Evolutionary conservation across 2,113 vertebrate species (phyloP).

Genomic region (Muscicapa adusta): DNA sequence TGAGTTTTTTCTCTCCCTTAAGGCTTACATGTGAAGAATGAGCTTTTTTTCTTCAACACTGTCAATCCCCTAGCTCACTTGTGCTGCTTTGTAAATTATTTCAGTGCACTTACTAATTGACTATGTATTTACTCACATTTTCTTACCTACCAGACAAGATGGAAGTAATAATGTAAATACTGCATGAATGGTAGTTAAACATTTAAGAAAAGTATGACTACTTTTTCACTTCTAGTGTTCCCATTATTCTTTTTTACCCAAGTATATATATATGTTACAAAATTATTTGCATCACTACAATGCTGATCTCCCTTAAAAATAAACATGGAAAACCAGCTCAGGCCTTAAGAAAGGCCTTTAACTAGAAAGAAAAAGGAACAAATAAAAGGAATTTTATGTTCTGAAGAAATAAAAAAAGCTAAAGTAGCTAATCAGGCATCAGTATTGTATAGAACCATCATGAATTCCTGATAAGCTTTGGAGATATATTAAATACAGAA

Average conservation of each 20-base stretch:
- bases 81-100: not conserved
- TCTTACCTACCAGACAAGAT: not conserved
- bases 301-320: constrained; percentile 40
- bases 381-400: not conserved
- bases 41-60: not conserved
- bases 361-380: not conserved
- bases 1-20: not conserved
- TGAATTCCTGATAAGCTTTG: not conserved
- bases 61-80: not conserved
- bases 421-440: not conserved
- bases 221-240: not conserved
- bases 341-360: not conserved
- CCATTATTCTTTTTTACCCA: not conserved
- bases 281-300: not conserved
- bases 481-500: not conserved
- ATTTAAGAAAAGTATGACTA: not conserved
- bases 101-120: not conserved
- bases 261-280: not conserved
- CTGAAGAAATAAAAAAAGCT: not conserved
- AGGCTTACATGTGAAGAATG: not conserved
- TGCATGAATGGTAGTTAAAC: not conserved
- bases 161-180: not conserved
- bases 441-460: not conserved
- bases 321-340: constrained; percentile 17
- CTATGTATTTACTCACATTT: not conserved